Evolutionary conservation across 2,113 vertebrate genomes (phyloP).

Genomic region (Parotia lawesii): DNA sequence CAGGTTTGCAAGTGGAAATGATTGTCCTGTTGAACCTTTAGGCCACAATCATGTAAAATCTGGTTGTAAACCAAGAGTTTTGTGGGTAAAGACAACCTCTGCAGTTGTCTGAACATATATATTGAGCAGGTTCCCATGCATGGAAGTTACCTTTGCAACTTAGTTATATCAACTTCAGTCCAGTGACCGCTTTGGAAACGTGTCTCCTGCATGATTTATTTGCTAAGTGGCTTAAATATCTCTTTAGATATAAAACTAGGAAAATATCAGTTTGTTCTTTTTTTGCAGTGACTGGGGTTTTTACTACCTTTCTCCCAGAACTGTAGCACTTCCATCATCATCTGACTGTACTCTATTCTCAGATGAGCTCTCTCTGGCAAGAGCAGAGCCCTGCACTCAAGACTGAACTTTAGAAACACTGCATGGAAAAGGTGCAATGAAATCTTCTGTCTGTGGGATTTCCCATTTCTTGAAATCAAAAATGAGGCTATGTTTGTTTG

Average conservation of each 20-base stretch:
- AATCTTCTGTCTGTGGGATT: neutral
- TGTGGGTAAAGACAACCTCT: neutral
- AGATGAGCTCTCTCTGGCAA: neutral
- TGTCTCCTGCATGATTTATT: neutral
- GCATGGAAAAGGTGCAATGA: neutral
- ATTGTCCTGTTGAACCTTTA: neutral
- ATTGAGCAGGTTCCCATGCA: accelerated
- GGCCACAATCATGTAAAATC: accelerated
- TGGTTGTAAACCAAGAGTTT: neutral
- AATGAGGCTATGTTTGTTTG: neutral
- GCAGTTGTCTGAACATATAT: neutral
- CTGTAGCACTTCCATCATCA: neutral
- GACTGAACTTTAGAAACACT: neutral
- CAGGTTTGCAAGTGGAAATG: neutral
- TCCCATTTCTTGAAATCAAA: neutral
- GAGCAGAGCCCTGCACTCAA: neutral
- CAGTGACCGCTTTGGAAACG: neutral
- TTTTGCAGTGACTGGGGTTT: neutral
- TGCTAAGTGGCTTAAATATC: neutral
- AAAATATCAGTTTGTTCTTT: neutral
- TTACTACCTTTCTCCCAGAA: neutral
- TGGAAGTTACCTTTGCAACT: neutral
- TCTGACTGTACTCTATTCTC: neutral
- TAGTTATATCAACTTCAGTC: neutral
- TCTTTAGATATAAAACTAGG: neutral